These are phyloP conservation scores for Tenrec ecaudatus DNA, from an alignment of 2,113 vertebrate species.

Conservation along the genomic window DNA sequence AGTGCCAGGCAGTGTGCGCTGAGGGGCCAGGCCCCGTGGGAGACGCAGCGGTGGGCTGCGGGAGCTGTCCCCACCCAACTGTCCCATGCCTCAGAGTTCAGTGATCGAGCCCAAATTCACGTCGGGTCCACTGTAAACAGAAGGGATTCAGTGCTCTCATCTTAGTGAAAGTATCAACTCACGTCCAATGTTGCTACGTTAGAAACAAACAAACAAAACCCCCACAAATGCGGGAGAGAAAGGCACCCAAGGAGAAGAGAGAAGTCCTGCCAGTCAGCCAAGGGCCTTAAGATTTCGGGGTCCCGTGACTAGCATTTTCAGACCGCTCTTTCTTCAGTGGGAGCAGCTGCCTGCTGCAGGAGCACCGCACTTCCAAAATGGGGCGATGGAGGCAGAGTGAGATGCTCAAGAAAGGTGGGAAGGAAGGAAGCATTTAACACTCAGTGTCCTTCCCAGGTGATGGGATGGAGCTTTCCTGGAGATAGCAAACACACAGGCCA, in stretches of 20 bases:
- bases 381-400: background rate
- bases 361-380: background rate
- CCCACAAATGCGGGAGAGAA: background rate
- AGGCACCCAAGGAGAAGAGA: background rate
- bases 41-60: background rate
- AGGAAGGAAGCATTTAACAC: background rate
- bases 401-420: background rate
- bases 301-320: background rate
- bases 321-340: background rate
- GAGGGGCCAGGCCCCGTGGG: background rate
- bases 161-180: background rate
- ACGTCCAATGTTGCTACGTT: background rate
- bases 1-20: background rate
- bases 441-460: background rate
- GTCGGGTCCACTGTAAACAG: background rate
- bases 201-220: background rate
- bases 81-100: background rate
- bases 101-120: background rate
- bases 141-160: background rate
- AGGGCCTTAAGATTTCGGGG: background rate
- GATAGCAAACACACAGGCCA: background rate
- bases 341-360: too few species aligned
- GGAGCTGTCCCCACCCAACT: background rate
- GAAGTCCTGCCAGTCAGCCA: background rate
- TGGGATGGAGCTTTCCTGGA: background rate